Evolutionary conservation across 2,797 vertebrate species (phyloP), one percentile per base, ranked within the genome.

Genomic region (Enoplosus armatus): DNA sequence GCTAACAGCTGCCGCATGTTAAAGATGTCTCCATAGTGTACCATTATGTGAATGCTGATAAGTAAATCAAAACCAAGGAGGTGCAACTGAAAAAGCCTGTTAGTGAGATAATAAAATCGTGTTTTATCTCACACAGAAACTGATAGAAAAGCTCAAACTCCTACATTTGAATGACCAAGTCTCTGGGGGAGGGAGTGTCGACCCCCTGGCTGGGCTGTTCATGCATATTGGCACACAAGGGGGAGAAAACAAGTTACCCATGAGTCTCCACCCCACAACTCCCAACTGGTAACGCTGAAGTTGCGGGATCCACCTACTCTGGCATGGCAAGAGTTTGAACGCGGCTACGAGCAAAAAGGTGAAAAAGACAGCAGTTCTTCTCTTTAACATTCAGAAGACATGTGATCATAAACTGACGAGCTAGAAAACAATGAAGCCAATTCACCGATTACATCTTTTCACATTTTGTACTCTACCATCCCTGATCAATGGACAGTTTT

Each of bases 231-330:
- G 92, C 84, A 94, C 89, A 95, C 77, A 74, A 48, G 61, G 72
- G 89, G 82, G 86, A 94, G 83, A 92, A 87, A 92, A 92, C 80
- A 88, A 90, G 82, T 94, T 96, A 96, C 95, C 94, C 96, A 96
- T 87, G 91, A 96, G 92, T 96, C 95, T 95, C 95, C 95, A 94
- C 93, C 95, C 96, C 95, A 95, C 85, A 96, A 93, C 95, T 97
- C 95, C 95, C 96, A 96, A 75, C 93, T 95, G 93, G 95, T 95
- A 92, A 95, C 43, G 54, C 92, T 95, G 96, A 97, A 97, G 94
- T 93, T 96, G 87, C 80, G 81, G 93, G 93, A 80, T 93, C 96
- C 90, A 20, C 92, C 94, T 91, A 95, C 92, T 95, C 94, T 94
- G 86, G 94, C 93, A 45, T 88, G 93, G 90, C 95, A 96, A 93